A percentile compares a stretch with the other conserved stretches of the same genome.
Conservation (phyloP, 2,888 invertebrate genomes). For the Macrosiphum euphorbiae region DNA sequence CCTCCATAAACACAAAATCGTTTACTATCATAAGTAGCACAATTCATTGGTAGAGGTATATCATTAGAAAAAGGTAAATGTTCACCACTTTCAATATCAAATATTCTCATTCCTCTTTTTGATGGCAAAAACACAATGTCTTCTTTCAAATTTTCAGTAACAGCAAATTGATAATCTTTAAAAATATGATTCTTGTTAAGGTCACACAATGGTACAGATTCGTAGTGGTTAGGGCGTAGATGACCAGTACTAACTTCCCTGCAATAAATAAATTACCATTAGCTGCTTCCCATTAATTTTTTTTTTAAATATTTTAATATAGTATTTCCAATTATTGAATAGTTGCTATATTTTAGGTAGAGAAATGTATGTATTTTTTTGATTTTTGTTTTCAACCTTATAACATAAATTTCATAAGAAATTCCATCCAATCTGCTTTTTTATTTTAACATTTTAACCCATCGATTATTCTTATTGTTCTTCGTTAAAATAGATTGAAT, state of each 20-base stretch:
- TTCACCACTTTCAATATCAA: slow-evolving; percentile 39
- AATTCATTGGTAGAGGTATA: background rate
- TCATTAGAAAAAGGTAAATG: slow-evolving; percentile 21
- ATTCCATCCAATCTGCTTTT: no score
- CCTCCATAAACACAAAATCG: slow-evolving; percentile 24
- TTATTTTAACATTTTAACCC: no score
- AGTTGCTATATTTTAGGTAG: background rate
- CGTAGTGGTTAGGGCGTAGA: background rate
- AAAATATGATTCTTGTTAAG: background rate
- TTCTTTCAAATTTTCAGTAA: slow-evolving; percentile 53
- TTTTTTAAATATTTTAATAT: background rate
- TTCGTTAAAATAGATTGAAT: no score
- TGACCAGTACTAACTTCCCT: slow-evolving; percentile 41
- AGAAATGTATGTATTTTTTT: background rate
- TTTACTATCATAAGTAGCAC: slow-evolving; percentile 36
- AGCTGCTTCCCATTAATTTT: background rate
- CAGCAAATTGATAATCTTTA: slow-evolving; percentile 47
- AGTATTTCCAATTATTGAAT: background rate
- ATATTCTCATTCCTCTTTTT: slow-evolving; percentile 32
- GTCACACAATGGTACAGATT: background rate
- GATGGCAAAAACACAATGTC: slow-evolving; percentile 50
- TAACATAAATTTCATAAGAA: background rate
- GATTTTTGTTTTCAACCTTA: background rate
- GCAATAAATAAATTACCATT: background rate
- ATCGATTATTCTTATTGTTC: no score